Evolutionary conservation across 2,888 invertebrate genomes (phyloP).

Genomic region (Melieria picta): DNA sequence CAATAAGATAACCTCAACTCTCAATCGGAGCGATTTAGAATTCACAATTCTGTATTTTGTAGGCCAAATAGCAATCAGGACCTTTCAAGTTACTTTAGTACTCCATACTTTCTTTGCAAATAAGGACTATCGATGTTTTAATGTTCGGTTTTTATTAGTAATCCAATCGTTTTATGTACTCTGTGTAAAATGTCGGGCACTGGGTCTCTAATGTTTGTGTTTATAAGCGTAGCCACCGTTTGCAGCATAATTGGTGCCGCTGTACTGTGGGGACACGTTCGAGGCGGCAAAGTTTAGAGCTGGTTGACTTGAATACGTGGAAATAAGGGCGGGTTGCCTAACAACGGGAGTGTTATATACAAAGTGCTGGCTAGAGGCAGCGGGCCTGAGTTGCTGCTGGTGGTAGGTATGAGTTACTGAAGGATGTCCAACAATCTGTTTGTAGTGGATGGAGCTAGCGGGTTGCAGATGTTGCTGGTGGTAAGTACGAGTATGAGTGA

Average conservation of each 20-base stretch:
- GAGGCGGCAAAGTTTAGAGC: constrained; percentile 7
- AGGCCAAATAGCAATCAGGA: too few species aligned
- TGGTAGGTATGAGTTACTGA: background rate
- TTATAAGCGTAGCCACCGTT: constrained; percentile 55
- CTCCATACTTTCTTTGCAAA: too few species aligned
- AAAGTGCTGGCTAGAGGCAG: too few species aligned
- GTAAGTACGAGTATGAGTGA: constrained; percentile 16
- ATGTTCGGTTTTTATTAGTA: constrained; percentile 6
- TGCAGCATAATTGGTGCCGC: constrained; percentile 48
- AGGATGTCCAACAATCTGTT: background rate
- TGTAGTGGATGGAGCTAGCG: too few species aligned
- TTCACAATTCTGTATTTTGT: too few species aligned
- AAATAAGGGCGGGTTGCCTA: background rate
- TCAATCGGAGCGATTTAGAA: too few species aligned
- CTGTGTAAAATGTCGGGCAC: background rate
- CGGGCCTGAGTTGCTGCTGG: background rate
- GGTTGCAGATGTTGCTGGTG: constrained; percentile 9
- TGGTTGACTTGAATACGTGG: constrained; percentile 18
- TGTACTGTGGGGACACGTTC: background rate
- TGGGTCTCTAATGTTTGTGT: constrained; percentile 35
- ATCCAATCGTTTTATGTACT: background rate
- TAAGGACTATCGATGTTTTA: background rate
- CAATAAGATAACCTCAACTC: too few species aligned
- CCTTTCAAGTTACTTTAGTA: too few species aligned
- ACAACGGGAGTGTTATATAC: too few species aligned